These are phyloP conservation scores for Spisula subtruncata DNA, from an alignment of 2,888 invertebrate species.

Conservation along the genomic window DNA sequence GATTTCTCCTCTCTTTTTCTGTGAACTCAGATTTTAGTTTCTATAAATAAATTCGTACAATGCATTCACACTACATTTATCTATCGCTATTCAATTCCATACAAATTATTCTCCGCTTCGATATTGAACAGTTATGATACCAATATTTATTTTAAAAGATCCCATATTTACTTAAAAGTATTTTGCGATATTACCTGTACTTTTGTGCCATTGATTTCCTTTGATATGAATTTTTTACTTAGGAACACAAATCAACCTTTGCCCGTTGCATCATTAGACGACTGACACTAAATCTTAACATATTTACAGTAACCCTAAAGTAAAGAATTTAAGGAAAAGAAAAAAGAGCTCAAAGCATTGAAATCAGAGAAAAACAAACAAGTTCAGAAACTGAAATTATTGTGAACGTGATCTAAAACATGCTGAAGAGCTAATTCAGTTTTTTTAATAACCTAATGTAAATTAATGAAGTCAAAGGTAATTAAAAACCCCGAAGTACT, in stretches of 20 bases:
- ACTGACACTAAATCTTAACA: background rate
- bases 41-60: background rate
- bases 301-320: slow-evolving; percentile 5
- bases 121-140: background rate
- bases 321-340: background rate
- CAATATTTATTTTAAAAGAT: slow-evolving; percentile 17
- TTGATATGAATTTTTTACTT: background rate
- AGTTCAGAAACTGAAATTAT: background rate
- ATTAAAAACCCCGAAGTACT: slow-evolving; percentile 12
- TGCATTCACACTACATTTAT: background rate
- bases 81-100: background rate
- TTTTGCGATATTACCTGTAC: background rate
- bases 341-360: background rate
- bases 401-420: background rate
- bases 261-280: background rate
- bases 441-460: slow-evolving; percentile 6
- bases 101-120: background rate
- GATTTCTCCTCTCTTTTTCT: background rate
- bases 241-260: slow-evolving; percentile 12
- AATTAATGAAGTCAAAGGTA: slow-evolving; percentile 1
- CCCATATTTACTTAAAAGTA: background rate
- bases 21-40: background rate
- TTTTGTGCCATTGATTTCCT: background rate
- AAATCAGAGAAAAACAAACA: slow-evolving; percentile 5
- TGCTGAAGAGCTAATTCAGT: slow-evolving; percentile 5